Percentiles rank a stretch among this genome's conserved stretches.
Conservation (phyloP, 2,888 invertebrate genomes). For the Sicus ferrugineus region DNA sequence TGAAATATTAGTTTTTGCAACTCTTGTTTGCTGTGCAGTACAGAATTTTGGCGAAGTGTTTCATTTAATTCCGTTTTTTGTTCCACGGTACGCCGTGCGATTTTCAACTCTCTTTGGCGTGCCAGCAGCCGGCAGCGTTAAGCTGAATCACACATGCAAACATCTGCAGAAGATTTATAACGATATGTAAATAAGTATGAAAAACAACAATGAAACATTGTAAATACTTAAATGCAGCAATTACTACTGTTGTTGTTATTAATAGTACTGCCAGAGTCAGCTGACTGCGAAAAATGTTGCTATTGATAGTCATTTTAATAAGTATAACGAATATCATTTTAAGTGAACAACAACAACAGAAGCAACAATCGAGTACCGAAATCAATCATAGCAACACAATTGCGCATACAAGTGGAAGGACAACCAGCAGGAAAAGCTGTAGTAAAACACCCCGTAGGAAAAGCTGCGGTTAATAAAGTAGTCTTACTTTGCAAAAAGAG, state of each 20-base stretch:
- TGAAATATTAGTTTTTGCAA: too few species aligned
- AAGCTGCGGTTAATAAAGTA: too few species aligned
- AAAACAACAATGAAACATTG: constrained; percentile 43
- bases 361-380: constrained; percentile 2
- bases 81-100: too few species aligned
- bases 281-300: constrained; percentile 16
- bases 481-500: neutral
- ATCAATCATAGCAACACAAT: constrained; percentile 2
- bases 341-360: constrained; percentile 26
- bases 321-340: constrained; percentile 23
- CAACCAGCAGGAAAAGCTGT: too few species aligned
- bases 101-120: too few species aligned
- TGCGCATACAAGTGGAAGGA: too few species aligned
- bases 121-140: constrained; percentile 8
- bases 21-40: neutral
- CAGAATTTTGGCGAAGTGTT: too few species aligned
- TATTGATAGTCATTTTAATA: constrained; percentile 33
- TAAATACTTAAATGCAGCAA: constrained; percentile 54
- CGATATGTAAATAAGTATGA: constrained; percentile 3
- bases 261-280: constrained; percentile 28
- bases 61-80: too few species aligned
- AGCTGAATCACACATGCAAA: constrained; percentile 36
- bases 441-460: too few species aligned
- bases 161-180: constrained; percentile 48
- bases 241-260: constrained; percentile 46